Base-by-base conservation (phyloP, 1,140 invertebrate genomes). In the Carposina sasakii region DNA sequence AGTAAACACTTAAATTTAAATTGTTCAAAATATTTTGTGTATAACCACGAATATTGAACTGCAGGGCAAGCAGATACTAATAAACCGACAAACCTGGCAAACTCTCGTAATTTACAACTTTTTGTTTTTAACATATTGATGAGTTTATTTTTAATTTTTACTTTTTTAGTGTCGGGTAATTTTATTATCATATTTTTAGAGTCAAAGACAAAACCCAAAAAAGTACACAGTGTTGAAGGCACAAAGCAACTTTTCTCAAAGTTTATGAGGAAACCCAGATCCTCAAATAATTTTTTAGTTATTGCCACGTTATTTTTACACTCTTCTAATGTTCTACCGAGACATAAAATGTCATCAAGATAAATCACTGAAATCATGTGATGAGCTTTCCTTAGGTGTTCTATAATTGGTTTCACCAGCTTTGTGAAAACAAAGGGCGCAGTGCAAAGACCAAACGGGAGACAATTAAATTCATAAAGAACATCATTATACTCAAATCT, bases 401-500 rank as follows among this genome's bases (percentile, higher is more conserved):
- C 3, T 13, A 44, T 8, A 22, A 54, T 21, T 9, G 52, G 52
- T 44, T 48, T 54, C 1, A 54, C n/a, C 16, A 54, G 17, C 26
- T 54, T 54, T 1, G 45, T 54, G 10, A 54, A 54, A 28, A 54
- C 46, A 20, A 30, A 54, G 1, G 52, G 45, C n/a, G 52, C 39
- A 1, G 40, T 44, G 15, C 41, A 44, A 13, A 54, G 20, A 21
- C 40, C 45, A 19, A 48, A 53, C 10, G 51, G 37, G 17, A 48
- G 16, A 24, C 28, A 17, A 20, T 48, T 37, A 39, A 48, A 48
- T 24, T 37, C 33, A 28, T 26, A 48, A 12, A 39, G n/a, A 22
- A 6, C 6, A 8, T 5, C 5, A 3, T 37, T 4, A 4, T 8
- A 37, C 20, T 24, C 22, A 8, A 36, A 50, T 34, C 22, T 19